A percentile compares a stretch with the other conserved stretches of the same genome.
Evolutionary conservation across 2,113 vertebrate species (phyloP).

Genomic region (Acanthochromis polyacanthus): DNA sequence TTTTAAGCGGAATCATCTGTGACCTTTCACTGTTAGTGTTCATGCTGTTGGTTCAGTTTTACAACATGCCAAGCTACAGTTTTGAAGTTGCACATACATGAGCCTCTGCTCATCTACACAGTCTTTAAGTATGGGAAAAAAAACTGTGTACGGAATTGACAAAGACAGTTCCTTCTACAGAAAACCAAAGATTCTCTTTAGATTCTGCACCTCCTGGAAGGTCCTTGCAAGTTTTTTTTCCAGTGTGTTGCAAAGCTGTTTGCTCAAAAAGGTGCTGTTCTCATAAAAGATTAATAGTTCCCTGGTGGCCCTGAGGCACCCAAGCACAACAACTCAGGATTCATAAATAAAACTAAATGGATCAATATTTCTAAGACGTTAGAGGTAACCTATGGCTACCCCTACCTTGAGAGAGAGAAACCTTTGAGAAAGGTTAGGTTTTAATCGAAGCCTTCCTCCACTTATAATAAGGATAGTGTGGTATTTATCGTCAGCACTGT

Average conservation of each 20-base stretch:
- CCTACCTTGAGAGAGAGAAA: conserved; percentile 66
- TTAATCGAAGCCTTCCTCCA: conserved; percentile 70
- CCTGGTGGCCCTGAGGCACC: conserved; percentile 78
- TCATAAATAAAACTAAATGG: conserved; percentile 86
- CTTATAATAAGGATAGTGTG: conserved; percentile 70
- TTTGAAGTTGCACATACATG: background rate
- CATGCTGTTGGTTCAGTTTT: conserved; percentile 25
- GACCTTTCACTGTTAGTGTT: conserved; percentile 39
- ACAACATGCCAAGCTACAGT: conserved; percentile 11
- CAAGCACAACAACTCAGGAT: conserved; percentile 70
- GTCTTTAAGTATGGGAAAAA: conserved; percentile 20
- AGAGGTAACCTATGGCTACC: conserved; percentile 78
- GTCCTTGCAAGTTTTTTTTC: conserved; percentile 23
- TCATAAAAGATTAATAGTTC: conserved; percentile 83
- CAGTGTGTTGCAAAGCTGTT: conserved; percentile 71
- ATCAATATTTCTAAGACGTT: conserved; percentile 83
- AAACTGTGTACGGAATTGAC: conserved; percentile 20
- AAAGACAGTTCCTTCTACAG: conserved; percentile 24
- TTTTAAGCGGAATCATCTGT: conserved; percentile 33
- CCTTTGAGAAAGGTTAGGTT: conserved; percentile 78
- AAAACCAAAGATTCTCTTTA: conserved; percentile 35
- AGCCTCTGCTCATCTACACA: conserved; percentile 28
- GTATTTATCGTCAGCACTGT: conserved; percentile 62
- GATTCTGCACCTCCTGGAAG: conserved; percentile 45
- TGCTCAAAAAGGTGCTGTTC: conserved; percentile 71